Evolutionary conservation across 2,113 vertebrate species (phyloP).

Genomic region (Podiceps cristatus): DNA sequence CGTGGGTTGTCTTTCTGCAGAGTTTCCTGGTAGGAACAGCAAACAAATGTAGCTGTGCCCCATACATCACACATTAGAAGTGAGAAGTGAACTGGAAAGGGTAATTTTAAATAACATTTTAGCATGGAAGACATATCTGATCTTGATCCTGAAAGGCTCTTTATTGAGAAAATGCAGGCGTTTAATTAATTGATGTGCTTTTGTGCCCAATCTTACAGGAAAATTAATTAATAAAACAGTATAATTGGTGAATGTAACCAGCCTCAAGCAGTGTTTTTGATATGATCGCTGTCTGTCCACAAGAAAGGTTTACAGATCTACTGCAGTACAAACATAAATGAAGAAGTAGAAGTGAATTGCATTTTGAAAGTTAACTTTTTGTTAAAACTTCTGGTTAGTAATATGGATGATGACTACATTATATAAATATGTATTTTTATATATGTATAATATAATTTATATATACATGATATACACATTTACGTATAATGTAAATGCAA

Average conservation of each 20-base stretch:
- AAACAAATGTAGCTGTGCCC: background rate
- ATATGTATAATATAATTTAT: background rate
- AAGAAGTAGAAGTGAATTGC: background rate
- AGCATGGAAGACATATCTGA: background rate
- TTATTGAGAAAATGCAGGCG: background rate
- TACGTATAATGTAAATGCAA: background rate
- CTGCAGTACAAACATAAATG: background rate
- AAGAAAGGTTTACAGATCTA: background rate
- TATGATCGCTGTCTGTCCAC: background rate
- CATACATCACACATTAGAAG: background rate
- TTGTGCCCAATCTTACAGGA: background rate
- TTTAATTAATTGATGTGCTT: background rate
- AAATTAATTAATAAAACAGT: background rate
- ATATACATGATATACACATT: background rate
- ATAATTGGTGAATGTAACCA: background rate
- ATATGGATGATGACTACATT: background rate
- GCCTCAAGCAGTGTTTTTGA: background rate
- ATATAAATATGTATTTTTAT: background rate
- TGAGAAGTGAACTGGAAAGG: background rate
- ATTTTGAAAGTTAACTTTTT: background rate
- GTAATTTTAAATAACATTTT: conserved; percentile 26
- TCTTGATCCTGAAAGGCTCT: conserved; percentile 6
- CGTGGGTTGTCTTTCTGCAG: background rate
- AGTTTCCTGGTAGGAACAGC: conserved; percentile 17
- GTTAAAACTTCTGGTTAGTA: background rate